Evolutionary conservation across 2,113 vertebrate species (phyloP).

Genomic region (Odobenus rosmarus): DNA sequence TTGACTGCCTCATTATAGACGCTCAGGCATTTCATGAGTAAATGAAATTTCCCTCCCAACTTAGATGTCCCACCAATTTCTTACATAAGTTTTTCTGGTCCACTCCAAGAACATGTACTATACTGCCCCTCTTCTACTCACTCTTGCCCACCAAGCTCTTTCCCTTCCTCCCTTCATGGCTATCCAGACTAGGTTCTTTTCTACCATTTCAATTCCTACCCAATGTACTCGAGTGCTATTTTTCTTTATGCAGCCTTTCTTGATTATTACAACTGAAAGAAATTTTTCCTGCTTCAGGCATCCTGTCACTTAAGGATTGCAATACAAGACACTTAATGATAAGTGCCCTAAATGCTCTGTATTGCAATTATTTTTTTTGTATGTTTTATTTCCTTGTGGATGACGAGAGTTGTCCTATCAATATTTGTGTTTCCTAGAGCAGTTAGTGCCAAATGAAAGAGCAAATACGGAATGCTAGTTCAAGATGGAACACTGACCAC

Average conservation of each 20-base stretch:
- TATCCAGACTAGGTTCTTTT: background rate
- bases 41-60: background rate
- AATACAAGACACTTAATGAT: background rate
- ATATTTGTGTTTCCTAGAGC: background rate
- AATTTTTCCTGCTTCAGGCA: background rate
- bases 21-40: background rate
- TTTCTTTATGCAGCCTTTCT: background rate
- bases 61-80: background rate
- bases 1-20: background rate
- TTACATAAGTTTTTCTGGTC: background rate
- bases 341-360: background rate
- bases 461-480: background rate
- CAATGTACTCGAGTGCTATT: background rate
- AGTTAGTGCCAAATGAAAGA: background rate
- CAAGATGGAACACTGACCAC: background rate
- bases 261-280: background rate
- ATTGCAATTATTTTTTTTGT: background rate
- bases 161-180: background rate
- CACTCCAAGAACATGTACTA: background rate
- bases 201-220: background rate
- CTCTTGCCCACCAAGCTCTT: background rate
- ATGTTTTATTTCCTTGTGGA: background rate
- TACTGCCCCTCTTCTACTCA: accelerated
- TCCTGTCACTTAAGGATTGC: background rate
- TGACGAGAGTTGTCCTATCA: background rate